Conservation (phyloP, 2,113 vertebrate genomes). For the Bos javanicus region DNA sequence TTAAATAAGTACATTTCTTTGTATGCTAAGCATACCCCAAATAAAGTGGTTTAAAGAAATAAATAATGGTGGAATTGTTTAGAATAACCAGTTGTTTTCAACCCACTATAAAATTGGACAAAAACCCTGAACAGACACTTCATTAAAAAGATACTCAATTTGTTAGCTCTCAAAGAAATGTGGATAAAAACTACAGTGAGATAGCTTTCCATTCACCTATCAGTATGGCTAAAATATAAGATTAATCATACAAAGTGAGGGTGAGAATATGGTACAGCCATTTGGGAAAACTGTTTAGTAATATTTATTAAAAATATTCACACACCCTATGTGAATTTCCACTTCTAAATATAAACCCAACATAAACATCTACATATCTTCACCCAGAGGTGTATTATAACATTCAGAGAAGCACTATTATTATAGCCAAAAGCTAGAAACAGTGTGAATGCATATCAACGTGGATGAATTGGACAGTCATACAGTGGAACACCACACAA, state of each 20-base stretch:
- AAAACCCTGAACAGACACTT: background rate
- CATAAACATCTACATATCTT: background rate
- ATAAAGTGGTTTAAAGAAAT: background rate
- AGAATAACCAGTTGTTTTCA: background rate
- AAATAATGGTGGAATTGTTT: background rate
- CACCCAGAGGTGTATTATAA: background rate
- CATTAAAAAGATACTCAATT: background rate
- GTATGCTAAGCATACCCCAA: background rate
- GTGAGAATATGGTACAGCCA: background rate
- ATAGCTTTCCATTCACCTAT: background rate
- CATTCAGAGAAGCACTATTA: background rate
- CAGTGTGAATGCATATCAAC: background rate
- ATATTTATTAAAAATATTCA: background rate
- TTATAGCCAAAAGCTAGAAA: background rate
- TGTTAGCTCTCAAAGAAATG: background rate
- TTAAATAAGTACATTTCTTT: background rate
- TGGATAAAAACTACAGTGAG: background rate
- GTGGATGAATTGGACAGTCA: background rate
- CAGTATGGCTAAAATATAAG: background rate
- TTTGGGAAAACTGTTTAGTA: background rate
- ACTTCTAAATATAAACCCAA: background rate
- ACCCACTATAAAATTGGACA: background rate
- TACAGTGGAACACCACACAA: background rate
- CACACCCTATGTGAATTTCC: background rate
- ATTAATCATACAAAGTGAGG: background rate